Base-by-base conservation (phyloP, 2,113 vertebrate genomes). In the Podocnemis expansa region DNA sequence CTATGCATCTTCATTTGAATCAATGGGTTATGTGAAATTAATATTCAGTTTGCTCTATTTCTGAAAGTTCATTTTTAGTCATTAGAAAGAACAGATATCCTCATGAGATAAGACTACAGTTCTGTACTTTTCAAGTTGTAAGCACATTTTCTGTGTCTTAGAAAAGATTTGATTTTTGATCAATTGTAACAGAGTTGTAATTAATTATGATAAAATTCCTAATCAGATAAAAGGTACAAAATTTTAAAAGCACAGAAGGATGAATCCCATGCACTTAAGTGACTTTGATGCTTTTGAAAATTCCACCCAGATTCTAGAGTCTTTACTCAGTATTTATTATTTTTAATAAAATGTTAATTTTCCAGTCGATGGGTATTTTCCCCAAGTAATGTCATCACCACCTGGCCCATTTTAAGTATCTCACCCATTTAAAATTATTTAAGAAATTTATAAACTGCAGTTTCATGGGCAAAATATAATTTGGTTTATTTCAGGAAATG, bases 1-100 rank as follows among this genome's bases (percentile, higher is more conserved):
- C 43, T 45, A 54, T 2, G 0, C 2, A 81, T 83, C 76, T 88
- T 73, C 63, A 90, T 73, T 84, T 89, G 83, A 86, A 91, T 41
- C 16, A 89, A 84, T 84, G 34, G 3, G 2, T 34, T 16, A 38
- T 43, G 47, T 78, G 41, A 87, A 2, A 16, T 60, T 78, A 78
- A 87, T 75, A 55, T 75, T 85, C 49, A 0, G 45, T 87, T 82
- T 6, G 31, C 75, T 60, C 49, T 76, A 1, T 83, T 87, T 11
- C 56, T 92, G 49, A 89, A 86, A 67, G 19, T 1, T 92, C 89
- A 73, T 82, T 60, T 6, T 89, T n/a, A 11, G 21, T 41, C 29
- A 86, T 56, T 11, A 88, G 11, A n/a, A 91, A 3, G 12, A 54
- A 3, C 9, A 80, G 13, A 54, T 38, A 78, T 80, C 91, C 24